These are phyloP conservation scores for Acipenser transmontanus DNA, from an alignment of 2,797 vertebrate species.

Conservation along the genomic window DNA sequence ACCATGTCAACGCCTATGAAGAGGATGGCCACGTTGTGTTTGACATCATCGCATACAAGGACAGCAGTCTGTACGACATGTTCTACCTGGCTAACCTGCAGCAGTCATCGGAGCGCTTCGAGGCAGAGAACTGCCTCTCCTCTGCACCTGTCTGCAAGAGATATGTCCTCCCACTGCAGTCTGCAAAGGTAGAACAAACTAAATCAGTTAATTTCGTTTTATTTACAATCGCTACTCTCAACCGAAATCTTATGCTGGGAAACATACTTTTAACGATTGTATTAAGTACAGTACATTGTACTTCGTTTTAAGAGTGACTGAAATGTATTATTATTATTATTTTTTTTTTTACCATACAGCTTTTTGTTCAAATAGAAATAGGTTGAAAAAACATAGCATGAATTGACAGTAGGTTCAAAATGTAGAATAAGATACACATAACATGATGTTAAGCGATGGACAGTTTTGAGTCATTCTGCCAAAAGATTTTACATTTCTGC, in stretches of 20 bases:
- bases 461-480: too few species aligned
- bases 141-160: constrained; percentile 60
- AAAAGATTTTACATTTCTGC: too few species aligned
- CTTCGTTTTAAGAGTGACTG: not conserved
- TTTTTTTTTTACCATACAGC: too few species aligned
- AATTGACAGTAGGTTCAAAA: not conserved
- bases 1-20: constrained; percentile 90
- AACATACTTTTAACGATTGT: too few species aligned
- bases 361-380: too few species aligned
- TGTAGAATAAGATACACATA: not conserved
- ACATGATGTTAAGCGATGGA: too few species aligned
- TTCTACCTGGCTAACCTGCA: constrained; percentile 78
- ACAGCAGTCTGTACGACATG: constrained; percentile 77
- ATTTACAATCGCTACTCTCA: too few species aligned
- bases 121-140: constrained; percentile 35
- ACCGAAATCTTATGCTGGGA: too few species aligned
- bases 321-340: not conserved
- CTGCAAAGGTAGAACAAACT: constrained; percentile 52
- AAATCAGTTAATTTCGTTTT: too few species aligned
- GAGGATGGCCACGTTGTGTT: constrained; percentile 72
- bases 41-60: constrained; percentile 72
- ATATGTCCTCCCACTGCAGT: constrained; percentile 70
- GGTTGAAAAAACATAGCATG: not conserved
- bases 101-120: constrained; percentile 33
- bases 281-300: too few species aligned